These are phyloP conservation scores for Gobius niger DNA, from an alignment of 2,113 vertebrate genomes.

Conservation along the genomic window DNA sequence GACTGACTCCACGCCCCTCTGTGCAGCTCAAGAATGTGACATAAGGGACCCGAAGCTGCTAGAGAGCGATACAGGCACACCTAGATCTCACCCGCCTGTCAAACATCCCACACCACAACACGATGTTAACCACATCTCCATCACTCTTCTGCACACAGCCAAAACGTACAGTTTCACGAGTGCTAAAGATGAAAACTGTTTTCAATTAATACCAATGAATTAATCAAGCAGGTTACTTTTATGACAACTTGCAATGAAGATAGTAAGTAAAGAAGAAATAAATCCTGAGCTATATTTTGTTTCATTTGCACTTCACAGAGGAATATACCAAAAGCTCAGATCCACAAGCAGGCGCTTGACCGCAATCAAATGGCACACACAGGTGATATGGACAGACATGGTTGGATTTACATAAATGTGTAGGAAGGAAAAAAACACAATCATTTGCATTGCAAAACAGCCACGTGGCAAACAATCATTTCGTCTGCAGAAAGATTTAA, in stretches of 20 bases:
- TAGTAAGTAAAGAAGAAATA: neutral
- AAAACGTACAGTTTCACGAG: too few species aligned
- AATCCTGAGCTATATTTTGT: neutral
- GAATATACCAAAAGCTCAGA: neutral
- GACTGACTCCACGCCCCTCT: neutral
- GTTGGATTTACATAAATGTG: neutral
- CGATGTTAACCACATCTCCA: neutral
- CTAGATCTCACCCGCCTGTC: conserved; percentile 47
- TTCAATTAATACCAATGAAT: too few species aligned
- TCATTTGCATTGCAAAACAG: conserved; percentile 8
- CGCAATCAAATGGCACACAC: neutral
- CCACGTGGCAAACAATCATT: neutral
- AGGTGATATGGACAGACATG: neutral
- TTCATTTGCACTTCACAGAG: neutral
- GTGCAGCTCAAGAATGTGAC: conserved; percentile 59
- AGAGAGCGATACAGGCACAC: conserved; percentile 39
- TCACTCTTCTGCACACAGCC: neutral
- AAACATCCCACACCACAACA: neutral
- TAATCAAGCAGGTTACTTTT: too few species aligned
- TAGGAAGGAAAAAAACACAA: neutral
- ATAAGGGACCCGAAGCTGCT: conserved; percentile 65
- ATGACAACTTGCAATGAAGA: neutral
- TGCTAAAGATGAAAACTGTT: too few species aligned
- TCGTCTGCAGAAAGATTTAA: neutral
- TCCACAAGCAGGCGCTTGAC: neutral